Conservation (phyloP, 2,113 vertebrate genomes). For the Erythrocebus patas region DNA sequence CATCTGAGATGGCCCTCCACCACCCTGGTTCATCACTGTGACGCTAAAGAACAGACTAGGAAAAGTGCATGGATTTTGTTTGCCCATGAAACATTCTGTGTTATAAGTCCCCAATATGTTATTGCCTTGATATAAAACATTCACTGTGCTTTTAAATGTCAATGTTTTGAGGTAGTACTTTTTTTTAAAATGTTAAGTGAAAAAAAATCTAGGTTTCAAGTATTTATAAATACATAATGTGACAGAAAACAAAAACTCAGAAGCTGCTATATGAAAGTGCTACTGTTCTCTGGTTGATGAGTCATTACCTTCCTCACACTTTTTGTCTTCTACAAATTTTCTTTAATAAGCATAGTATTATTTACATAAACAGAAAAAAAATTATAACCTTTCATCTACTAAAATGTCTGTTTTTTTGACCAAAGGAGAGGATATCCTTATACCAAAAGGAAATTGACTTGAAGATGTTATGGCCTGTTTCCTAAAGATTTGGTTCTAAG, state of each 20-base stretch:
- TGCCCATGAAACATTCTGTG: not conserved
- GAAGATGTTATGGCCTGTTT: conserved; percentile 56
- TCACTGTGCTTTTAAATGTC: conserved; percentile 4
- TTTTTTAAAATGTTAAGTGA: not conserved
- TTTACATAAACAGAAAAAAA: conserved; percentile 49
- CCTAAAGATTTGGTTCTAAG: conserved; percentile 56
- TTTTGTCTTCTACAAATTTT: conserved; percentile 42
- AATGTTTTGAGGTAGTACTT: not conserved
- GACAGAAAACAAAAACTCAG: not conserved
- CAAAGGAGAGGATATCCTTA: conserved; percentile 64
- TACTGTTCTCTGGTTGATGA: not conserved
- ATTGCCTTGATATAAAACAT: not conserved
- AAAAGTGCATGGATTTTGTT: not conserved
- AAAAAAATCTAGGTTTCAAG: not conserved
- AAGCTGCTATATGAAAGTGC: not conserved
- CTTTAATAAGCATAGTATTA: conserved; percentile 58
- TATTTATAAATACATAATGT: not conserved
- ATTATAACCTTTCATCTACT: not conserved
- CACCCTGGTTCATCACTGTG: not conserved
- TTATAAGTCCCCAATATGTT: not conserved
- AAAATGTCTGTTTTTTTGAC: conserved; percentile 47
- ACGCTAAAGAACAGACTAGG: not conserved
- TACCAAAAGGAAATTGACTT: conserved; percentile 57
- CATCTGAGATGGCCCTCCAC: not conserved
- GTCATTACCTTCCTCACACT: conserved; percentile 39